A percentile compares a stretch with the other conserved stretches of the same genome.
Evolutionary conservation across 2,888 invertebrate species (phyloP).

Genomic region (Drosophila neutralis): DNA sequence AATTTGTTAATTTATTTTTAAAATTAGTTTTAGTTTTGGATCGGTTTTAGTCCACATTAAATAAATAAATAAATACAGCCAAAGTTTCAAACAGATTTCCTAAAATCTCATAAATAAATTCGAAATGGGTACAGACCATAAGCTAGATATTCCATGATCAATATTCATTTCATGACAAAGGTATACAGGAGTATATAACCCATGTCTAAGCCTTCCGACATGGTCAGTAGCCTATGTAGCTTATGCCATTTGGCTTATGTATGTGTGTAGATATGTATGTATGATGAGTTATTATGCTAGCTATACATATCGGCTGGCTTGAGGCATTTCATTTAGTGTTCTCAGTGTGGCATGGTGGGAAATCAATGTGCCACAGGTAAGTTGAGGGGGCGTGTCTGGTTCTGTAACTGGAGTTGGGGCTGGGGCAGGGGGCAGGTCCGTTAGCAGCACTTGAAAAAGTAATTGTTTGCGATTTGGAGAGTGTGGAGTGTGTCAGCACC

Average conservation of each 20-base stretch:
- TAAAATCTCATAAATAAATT: neutral
- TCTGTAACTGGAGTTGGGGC: neutral
- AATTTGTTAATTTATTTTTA: neutral
- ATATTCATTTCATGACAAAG: neutral
- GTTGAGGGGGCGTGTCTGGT: conserved; percentile 3
- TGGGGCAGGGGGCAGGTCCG: conserved; percentile 9
- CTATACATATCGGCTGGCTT: conserved; percentile 34
- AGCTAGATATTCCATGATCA: neutral
- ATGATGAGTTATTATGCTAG: conserved; percentile 29
- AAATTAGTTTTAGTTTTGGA: neutral
- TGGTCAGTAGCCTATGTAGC: conserved; percentile 28
- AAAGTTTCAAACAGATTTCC: neutral
- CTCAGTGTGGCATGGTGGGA: conserved; percentile 64
- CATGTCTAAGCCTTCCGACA: neutral
- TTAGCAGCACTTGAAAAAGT: conserved; percentile 78
- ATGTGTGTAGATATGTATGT: neutral
- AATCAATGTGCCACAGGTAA: conserved; percentile 72
- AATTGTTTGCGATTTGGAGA: conserved; percentile 81
- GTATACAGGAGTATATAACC: neutral
- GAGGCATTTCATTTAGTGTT: conserved; percentile 58
- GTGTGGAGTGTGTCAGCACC: conserved; percentile 65
- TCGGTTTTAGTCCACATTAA: neutral
- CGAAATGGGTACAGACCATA: neutral
- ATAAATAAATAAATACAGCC: neutral
- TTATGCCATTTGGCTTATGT: conserved; percentile 6